Base-by-base conservation (phyloP, 2,888 invertebrate species). In the Clepsis dumicolana region DNA sequence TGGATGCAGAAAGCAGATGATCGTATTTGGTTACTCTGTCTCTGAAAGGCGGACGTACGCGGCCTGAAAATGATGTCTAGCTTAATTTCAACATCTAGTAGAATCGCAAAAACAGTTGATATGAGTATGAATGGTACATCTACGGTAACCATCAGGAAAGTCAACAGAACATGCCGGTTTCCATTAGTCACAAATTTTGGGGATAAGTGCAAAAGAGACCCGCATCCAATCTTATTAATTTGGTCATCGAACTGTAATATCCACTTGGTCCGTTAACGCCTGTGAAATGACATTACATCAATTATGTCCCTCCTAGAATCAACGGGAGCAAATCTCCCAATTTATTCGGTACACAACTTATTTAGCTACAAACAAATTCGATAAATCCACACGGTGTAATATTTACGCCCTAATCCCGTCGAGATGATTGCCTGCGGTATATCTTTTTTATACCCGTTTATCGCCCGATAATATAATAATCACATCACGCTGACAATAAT, bases 401-500 rank as follows among this genome's bases (percentile, higher is more conserved):
- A 88, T n/a, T n/a, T n/a, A 87, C 83, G 82, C 80, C 84, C 80
- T 89, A 90, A 90, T 90, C 87, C 88, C 76, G 79, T 75, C 78
- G 86, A 90, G 87, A 89, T 89, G 90, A 91, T 91, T 90, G 88
- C 90, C 79, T 84, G 82, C 87, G 84, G 87, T 90, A 91, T 91
- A 89, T 91, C 89, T 90, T 90, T 91, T 91, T 92, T 90, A 91
- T 90, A 81, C 78, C 81, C 90, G 87, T 91, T 91, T 92, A 91
- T 91, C 90, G 91, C 88, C 89, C 85, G 89, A 88, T 91, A 92
- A 92, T 91, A 91, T 90, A 91, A 91, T 91, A 92, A 92, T 92
- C 90, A 89, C 90, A 91, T 90, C 89, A 89, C 83, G 83, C 90
- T 88, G 89, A 90, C 90, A 90, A 91, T 91, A 91, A 91, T 90